Evolutionary conservation across 2,113 vertebrate genomes (phyloP), one percentile per base, ranked within the genome.

Genomic region (Embiotoca jacksoni): DNA sequence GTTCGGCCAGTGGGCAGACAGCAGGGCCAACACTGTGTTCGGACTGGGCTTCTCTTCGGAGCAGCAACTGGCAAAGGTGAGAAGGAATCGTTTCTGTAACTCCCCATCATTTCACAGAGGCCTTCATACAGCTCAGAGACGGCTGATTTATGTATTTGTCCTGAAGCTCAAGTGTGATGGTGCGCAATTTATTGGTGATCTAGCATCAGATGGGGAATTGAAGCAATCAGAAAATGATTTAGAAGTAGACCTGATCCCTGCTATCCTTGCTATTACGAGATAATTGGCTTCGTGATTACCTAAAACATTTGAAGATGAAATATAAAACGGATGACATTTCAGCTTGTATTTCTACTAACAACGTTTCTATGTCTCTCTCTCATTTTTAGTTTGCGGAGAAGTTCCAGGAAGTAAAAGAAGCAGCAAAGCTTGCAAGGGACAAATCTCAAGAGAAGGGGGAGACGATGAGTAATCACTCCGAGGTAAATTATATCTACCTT

Each of bases 1-100:
- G 92, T 99, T 99, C 0, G 98, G 98, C 70, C 98, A 99, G 92
- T 99, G 98, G 98, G 98, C 98, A 0, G 98, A 99, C 94, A 99
- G 98, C 95, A 95, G 98, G 77, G 98, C 98, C 63, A 99, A 99
- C 90, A 99, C 98, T 0, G 98, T 99, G 39, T 99, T 99, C 7
- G 98, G 98, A 5, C 89, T 99, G 86, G 98, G 98, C 52, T 99
- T 99, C 56, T 88, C 96, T 35, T 97, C 98, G 0, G 98, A 99
- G 88, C 97, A 97, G 82, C 98, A 97, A 36, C 95, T 99, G 44
- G 90, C 96, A 0, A 99, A 98, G 96, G 98, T 99, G 92, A 88
- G 0, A 31, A 31, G 50, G n/a, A 58, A 39, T 67, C 16, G 2
- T 23, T 53, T 47, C 13, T 54, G 31, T 65, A 36, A 52, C n/a